Conservation (phyloP, 2,797 vertebrate species). For the Oceanodroma leucorhoa region DNA sequence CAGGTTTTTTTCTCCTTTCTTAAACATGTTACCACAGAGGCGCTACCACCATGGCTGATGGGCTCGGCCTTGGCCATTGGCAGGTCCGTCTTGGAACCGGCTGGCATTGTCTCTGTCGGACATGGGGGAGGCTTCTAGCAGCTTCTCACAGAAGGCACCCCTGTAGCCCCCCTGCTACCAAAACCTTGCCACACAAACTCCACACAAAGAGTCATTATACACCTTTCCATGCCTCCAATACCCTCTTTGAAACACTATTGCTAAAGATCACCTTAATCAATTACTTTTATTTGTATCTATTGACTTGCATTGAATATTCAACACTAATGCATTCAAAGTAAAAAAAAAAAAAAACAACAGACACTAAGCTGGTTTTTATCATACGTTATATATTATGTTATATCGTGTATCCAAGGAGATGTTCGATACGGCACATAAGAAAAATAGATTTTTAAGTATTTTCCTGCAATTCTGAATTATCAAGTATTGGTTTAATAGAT, state of each 20-base stretch:
- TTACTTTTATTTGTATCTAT: background rate
- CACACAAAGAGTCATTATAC: background rate
- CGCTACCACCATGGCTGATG: fast-evolving
- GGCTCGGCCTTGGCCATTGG: background rate
- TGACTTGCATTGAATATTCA: background rate
- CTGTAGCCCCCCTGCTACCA: background rate
- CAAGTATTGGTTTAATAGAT: background rate
- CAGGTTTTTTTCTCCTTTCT: background rate
- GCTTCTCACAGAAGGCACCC: background rate
- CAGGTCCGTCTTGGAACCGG: fast-evolving
- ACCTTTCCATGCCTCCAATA: background rate
- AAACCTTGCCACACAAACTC: background rate
- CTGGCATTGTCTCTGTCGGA: background rate
- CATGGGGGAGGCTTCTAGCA: background rate
- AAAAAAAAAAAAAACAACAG: background rate
- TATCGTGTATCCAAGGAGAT: background rate
- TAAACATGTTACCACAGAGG: background rate
- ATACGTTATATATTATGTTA: background rate
- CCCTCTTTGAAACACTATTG: background rate
- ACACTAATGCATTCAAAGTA: background rate
- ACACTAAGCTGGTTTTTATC: background rate
- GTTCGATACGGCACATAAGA: background rate
- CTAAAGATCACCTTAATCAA: background rate
- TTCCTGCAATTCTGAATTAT: background rate
- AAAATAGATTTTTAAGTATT: background rate